phyloP scores from a whole-genome alignment of 2,888 invertebrate genomes.

The Lepidocyrtoides sp. region DNA sequence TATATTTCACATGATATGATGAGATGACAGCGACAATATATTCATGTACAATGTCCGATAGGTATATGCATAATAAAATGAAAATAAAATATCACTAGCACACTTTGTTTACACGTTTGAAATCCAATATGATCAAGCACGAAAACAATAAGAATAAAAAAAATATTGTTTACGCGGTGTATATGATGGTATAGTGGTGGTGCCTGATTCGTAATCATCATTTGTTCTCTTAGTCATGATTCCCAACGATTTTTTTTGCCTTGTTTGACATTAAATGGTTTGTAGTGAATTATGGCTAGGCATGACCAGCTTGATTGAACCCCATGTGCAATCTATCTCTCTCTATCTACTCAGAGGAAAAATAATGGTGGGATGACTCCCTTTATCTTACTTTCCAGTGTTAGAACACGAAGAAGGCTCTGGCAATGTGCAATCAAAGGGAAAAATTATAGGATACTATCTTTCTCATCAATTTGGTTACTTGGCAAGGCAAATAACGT shows the following conservation, averaged over 20 bases:
- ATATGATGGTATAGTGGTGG: not conserved
- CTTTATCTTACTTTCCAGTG: conserved; percentile 34
- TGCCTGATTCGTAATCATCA: conserved; percentile 65
- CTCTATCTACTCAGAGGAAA: conserved; percentile 40
- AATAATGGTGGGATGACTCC: conserved; percentile 46
- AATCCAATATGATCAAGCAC: not conserved
- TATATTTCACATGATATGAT: not conserved
- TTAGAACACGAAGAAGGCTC: conserved; percentile 29
- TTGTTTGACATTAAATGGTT: conserved; percentile 75
- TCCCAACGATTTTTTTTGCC: conserved; percentile 72
- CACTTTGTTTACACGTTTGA: not conserved
- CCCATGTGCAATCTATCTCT: conserved; percentile 70
- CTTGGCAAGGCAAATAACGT: conserved; percentile 42
- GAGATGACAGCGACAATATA: not conserved
- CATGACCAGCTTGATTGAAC: conserved; percentile 83
- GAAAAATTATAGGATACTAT: not conserved
- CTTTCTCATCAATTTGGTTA: not conserved
- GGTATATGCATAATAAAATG: not conserved
- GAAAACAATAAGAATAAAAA: not conserved
- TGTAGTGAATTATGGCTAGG: conserved; percentile 82
- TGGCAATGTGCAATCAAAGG: not conserved
- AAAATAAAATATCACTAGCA: not conserved
- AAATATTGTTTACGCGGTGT: not conserved
- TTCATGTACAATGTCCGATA: not conserved
- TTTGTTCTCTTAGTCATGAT: conserved; percentile 75